Percentiles rank a stretch among this genome's conserved stretches.
phyloP scores from a whole-genome alignment of 2,888 invertebrate species.

The Suillia variegata region DNA sequence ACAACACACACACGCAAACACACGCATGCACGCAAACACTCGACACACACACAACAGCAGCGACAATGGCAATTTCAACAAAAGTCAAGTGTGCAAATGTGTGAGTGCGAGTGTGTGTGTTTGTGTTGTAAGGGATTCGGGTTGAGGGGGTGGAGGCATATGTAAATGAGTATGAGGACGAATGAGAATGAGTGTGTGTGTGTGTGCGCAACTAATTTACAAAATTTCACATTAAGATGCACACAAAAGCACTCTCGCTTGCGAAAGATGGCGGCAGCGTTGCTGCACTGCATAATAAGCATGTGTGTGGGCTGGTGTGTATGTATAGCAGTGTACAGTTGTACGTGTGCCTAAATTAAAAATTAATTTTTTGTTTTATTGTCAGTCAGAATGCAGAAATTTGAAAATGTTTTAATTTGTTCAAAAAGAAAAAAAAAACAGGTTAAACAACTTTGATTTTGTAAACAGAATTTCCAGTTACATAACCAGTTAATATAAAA shows the following conservation, averaged over 20 bases:
- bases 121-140: no score
- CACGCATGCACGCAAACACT: background rate
- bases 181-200: background rate
- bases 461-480: no score
- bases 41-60: background rate
- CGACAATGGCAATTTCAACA: conserved; percentile 21
- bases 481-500: no score
- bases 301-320: background rate
- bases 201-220: conserved; percentile 15
- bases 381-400: no score
- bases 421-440: no score
- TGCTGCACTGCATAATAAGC: background rate
- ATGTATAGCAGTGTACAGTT: background rate
- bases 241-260: background rate
- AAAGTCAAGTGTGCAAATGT: conserved; percentile 18
- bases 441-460: no score
- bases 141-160: no score
- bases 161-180: background rate
- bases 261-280: background rate
- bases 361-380: no score
- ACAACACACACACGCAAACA: background rate
- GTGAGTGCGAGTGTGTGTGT: background rate
- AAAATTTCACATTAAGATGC: conserved; percentile 6
- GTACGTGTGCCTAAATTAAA: no score
- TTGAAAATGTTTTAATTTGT: no score